These are phyloP conservation scores for Tachuris rubrigastra DNA, from an alignment of 2,113 vertebrate genomes.

Conservation along the genomic window DNA sequence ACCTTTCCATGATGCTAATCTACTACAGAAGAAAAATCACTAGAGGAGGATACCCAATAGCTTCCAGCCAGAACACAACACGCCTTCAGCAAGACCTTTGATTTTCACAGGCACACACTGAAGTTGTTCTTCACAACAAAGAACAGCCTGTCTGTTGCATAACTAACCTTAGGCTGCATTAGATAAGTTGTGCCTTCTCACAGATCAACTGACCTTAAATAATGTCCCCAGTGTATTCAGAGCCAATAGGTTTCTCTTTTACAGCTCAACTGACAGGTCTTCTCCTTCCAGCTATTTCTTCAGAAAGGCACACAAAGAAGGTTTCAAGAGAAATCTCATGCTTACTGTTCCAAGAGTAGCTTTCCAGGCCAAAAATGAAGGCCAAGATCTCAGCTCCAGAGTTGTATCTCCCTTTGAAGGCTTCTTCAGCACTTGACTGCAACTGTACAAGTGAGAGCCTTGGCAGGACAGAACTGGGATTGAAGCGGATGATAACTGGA, in stretches of 20 bases:
- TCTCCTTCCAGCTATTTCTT: conserved; percentile 64
- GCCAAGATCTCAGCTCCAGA: conserved; percentile 14
- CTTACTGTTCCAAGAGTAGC: conserved; percentile 23
- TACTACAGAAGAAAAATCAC: not conserved
- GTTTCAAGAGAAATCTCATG: conserved; percentile 39
- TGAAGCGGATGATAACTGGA: not conserved
- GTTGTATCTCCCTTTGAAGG: not conserved
- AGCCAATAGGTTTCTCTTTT: conserved; percentile 50
- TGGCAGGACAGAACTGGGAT: not conserved
- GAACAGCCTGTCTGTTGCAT: conserved; percentile 43
- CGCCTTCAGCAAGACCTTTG: conserved; percentile 43
- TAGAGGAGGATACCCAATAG: conserved; percentile 28
- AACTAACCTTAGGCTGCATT: conserved; percentile 63
- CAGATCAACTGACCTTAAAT: conserved; percentile 70
- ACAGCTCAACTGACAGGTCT: conserved; percentile 52
- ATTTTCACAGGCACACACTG: conserved; percentile 45
- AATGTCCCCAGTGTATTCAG: conserved; percentile 59
- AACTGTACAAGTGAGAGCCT: not conserved
- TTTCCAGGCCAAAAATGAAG: conserved; percentile 10
- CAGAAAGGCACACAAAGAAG: conserved; percentile 23
- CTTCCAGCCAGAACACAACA: conserved; percentile 39
- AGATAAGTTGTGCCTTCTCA: conserved; percentile 57
- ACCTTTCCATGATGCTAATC: not conserved
- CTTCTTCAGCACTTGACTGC: not conserved
- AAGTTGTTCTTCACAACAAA: conserved; percentile 55